Base-by-base conservation (phyloP, 2,888 invertebrate species). In the Scrobipalpa atriplicella region DNA sequence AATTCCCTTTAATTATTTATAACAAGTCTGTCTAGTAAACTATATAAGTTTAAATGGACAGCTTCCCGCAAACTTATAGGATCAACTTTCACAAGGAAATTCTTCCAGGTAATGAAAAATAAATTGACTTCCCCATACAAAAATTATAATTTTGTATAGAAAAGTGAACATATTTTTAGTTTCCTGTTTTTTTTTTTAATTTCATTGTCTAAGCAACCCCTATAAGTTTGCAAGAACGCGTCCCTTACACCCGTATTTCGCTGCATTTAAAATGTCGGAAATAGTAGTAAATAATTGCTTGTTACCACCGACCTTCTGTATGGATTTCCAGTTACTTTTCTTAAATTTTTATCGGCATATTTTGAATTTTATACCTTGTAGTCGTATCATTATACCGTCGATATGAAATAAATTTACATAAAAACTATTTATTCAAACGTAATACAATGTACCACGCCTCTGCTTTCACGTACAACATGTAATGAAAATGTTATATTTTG, bases 401-500 rank as follows among this genome's bases (percentile, higher is more conserved):
- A 56, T 29, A 56, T 21, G 29, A 13, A 29, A 56, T n/a, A 56
- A 10, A 52, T 19, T 11, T 51, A 52, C 19, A 10, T 52, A 56
- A 56, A 21, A 13, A 11, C 9, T 13, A 56, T 0, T 29, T 56
- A 19, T 2, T 21, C 21, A 10, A 38, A 58, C n/a, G 36, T 58
- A 58, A 76, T 74, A 75, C 69, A 38, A 58, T 8, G 36, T 58
- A 58, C 76, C 75, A 75, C 69, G 81, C 81, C 80, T 80, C 79
- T 71, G 83, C 84, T 83, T 83, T 78, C 75, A 73, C 69, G 56
- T 41, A 77, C 77, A 73, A 75, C 73, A 73, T 71, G 73, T 75
- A 75, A 47, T 74, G 73, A 73, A 76, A 70, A 73, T 73, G 71
- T 71, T 72, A 81, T 76, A 74, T 76, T 74, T 75, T 77, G 72